Conservation (phyloP, 1,140 invertebrate genomes). For the Diabrotica undecimpunctata region DNA sequence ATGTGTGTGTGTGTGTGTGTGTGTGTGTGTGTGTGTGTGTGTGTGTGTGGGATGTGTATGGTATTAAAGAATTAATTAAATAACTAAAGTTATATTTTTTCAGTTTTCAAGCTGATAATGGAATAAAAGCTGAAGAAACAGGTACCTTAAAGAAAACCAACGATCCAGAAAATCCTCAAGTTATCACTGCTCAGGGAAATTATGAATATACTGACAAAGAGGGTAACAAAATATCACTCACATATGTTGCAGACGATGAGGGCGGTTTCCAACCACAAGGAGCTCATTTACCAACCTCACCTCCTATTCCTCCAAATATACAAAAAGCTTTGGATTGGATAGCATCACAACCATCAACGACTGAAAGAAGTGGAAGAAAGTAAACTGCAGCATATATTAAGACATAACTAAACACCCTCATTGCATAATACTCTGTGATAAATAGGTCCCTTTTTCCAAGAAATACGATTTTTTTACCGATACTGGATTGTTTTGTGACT, state of each 20-base stretch:
- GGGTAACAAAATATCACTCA: conserved; percentile 70
- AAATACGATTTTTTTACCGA: too few relatives aligned
- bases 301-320: conserved; percentile 73
- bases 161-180: conserved; percentile 57
- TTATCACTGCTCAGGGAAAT: conserved; percentile 66
- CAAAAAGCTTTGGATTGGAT: conserved; percentile 69
- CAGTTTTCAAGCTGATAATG: conserved; percentile 73
- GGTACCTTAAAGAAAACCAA: conserved; percentile 62
- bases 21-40: too few relatives aligned
- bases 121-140: conserved; percentile 65
- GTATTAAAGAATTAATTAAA: too few relatives aligned
- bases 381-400: background rate
- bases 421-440: too few relatives aligned
- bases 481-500: too few relatives aligned
- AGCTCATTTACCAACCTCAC: conserved; percentile 68
- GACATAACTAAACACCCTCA: too few relatives aligned
- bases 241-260: conserved; percentile 76
- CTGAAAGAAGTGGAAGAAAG: conserved; percentile 38
- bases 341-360: conserved; percentile 46
- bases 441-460: too few relatives aligned
- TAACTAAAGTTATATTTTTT: conserved; percentile 32
- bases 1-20: too few relatives aligned
- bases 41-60: too few relatives aligned
- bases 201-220: conserved; percentile 79
- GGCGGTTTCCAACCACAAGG: conserved; percentile 71